Base-by-base conservation (phyloP, 2,113 vertebrate species). In the Pseudorasbora parva region DNA sequence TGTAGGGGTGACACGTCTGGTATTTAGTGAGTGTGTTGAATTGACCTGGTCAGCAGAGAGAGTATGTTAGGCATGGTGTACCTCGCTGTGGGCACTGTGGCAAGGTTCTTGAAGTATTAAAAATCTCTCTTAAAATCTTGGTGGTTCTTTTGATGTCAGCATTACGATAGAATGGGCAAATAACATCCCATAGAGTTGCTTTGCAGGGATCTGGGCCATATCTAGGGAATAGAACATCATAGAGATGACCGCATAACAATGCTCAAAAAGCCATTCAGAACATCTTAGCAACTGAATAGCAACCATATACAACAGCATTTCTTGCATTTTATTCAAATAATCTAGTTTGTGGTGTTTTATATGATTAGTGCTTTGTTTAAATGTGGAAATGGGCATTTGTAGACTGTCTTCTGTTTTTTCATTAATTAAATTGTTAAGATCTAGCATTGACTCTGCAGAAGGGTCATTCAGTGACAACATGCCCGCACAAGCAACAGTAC, bases 1-100 rank as follows among this genome's bases (percentile, higher is more conserved):
- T 83, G 59, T 33, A 66, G 49, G 11, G 49, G 60, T 51, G 45
- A 69, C 27, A 3, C 4, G 60, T 81, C 78, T 69, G 78, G 64
- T 81, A 69, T 79, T 79, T 66, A 64, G 43, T 27, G 56, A 59
- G 75, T 25, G 75, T 43, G 54, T 41, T 78, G 54, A 78, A 66
- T 64, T 66, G 77, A 64, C 57, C 59, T 51, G 59, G 45, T 64
- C 37, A 49, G 21, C 33, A 51, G 43, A 30, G 57, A 49, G 25
- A 49, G 57, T 82, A 64, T 37, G 25, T 51, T 64, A 17, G 33
- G 25, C 43, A 64, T 64, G 81, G 57, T 8, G 14, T 73, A 14
- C 2, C 54, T 30, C 0, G 41, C 59, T 21, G 23, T 66, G 51
- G 64, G 57, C 19, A 5, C 19, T 68, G n/a, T 66, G 57, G 8